Conservation (phyloP, 1,140 invertebrate genomes). For the Aporrectodea caliginosa region DNA sequence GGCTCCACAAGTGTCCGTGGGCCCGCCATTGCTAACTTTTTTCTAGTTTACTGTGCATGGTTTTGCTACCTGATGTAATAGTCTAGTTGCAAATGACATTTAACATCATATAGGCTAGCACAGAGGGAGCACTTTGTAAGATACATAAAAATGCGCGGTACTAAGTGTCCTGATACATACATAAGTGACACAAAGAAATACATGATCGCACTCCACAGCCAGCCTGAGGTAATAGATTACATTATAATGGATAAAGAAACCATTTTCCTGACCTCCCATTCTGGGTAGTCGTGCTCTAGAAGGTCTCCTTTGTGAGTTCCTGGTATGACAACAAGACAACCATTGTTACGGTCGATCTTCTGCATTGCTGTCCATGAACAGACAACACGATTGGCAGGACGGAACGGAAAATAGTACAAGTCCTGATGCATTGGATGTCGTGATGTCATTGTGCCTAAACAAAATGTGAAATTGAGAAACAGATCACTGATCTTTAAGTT, state of each 20-base stretch:
- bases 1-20: no score
- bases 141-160: no score
- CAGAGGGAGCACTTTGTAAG: no score
- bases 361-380: constrained; percentile 91
- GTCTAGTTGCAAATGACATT: no score
- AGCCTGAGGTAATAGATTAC: background rate
- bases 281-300: no score
- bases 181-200: background rate
- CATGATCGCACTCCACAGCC: background rate
- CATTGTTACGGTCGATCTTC: constrained; percentile 70
- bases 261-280: no score
- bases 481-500: constrained; percentile 62
- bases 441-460: no score
- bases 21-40: background rate
- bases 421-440: no score
- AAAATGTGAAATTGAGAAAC: constrained; percentile 78
- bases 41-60: no score
- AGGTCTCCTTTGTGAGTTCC: constrained; percentile 69
- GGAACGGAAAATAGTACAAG: constrained; percentile 83
- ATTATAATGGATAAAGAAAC: background rate
- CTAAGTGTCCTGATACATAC: no score
- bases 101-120: no score
- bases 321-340: constrained; percentile 77
- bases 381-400: constrained; percentile 71
- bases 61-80: no score